Base-by-base conservation (phyloP, 1,140 invertebrate species). In the Atta texana region DNA sequence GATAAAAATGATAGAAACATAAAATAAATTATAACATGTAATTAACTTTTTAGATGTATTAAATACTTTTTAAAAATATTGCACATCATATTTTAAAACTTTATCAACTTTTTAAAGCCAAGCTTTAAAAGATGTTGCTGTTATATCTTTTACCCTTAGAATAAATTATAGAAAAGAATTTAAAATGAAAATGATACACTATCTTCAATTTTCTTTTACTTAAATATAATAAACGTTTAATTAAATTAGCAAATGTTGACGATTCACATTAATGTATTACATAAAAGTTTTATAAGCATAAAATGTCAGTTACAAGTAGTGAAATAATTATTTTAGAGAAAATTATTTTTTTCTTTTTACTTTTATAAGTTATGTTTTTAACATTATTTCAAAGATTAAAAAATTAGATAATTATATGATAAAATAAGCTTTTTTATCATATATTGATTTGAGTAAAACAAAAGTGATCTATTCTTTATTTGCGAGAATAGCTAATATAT, bases 11-110 rank as follows among this genome's bases (percentile, higher is more conserved):
- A 21, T 4, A 24, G 7, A 21, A 53, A 14, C 10, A 21, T 53
- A 16, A 66, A 8, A 80, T 64, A 24, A 71, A 71, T 71, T 64
- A 28, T 34, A 3, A 64, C 7, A 3, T 24, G 14, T 28, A 44
- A 76, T 76, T 61, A 63, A 77, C 5, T 77, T 77, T 61, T 49
- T 63, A n/a, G 61, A 4, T 59, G 14, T 77, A 77, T 77, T 44
- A 31, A 28, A 16, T 63, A 44, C 5, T 49, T 77, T 64, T 64
- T 64, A 63, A 44, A 10, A 44, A 44, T 49, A 63, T 44, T 49
- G 1, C n/a, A 16, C 24, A 1, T n/a, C 7, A 44, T 63, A n/a
- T 28, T 28, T 77, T 63, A 3, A 28, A 63, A 24, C 10, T 63
- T 63, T 1, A 12, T 44, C 2, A 77, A 77, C 39, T 61, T 76